Evolutionary conservation across 2,888 invertebrate genomes (phyloP).

Genomic region (Drosophila anomalata): DNA sequence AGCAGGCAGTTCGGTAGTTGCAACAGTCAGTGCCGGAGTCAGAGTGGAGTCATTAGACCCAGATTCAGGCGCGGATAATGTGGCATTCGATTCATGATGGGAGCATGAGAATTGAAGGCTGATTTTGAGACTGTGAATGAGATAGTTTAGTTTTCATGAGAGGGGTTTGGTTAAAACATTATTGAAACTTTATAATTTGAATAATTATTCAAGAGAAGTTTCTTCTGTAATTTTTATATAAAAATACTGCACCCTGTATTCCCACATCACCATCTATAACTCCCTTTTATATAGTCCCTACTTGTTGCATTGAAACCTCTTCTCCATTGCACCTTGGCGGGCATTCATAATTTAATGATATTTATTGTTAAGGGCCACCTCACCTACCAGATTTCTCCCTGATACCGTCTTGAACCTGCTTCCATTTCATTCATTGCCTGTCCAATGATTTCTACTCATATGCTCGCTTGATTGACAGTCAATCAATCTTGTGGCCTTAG

Average conservation of each 20-base stretch:
- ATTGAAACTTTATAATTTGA: no score
- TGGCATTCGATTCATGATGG: slow-evolving; percentile 10
- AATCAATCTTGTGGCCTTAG: slow-evolving; percentile 71
- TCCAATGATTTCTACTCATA: slow-evolving; percentile 40
- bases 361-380: slow-evolving; percentile 50
- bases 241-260: no score
- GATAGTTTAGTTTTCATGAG: neutral
- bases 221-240: no score
- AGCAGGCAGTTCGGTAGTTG: slow-evolving; percentile 53
- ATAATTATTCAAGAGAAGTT: no score
- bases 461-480: slow-evolving; percentile 70
- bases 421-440: slow-evolving; percentile 63
- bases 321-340: slow-evolving; percentile 19
- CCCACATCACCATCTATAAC: slow-evolving; percentile 16
- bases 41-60: slow-evolving; percentile 57
- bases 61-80: slow-evolving; percentile 11
- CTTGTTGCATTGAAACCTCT: slow-evolving; percentile 32
- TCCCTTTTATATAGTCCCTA: neutral
- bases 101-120: slow-evolving; percentile 1
- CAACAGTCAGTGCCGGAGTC: slow-evolving; percentile 31
- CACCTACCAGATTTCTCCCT: neutral
- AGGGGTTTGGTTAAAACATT: neutral
- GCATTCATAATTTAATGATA: slow-evolving; percentile 65
- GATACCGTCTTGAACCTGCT: slow-evolving; percentile 56
- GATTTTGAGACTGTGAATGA: neutral